Evolutionary conservation across 2,113 vertebrate species (phyloP).

Genomic region (Atlantisia rogersi): DNA sequence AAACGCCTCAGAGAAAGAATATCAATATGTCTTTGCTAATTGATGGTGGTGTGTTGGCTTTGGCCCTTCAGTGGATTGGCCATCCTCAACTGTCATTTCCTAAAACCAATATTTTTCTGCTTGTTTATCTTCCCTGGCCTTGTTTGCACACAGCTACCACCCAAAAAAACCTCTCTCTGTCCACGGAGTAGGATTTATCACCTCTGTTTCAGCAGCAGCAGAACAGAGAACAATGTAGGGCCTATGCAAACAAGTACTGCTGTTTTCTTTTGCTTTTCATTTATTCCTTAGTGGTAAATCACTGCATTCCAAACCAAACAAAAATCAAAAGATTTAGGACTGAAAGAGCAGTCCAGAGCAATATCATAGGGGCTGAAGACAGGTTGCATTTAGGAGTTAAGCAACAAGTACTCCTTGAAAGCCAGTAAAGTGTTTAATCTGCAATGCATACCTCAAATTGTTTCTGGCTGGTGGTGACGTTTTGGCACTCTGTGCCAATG

Average conservation of each 20-base stretch:
- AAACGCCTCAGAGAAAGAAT: not conserved
- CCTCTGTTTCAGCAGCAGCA: constrained; percentile 18
- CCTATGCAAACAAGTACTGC: constrained; percentile 6
- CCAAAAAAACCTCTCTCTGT: not conserved
- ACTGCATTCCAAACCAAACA: constrained; percentile 19
- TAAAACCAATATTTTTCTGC: not conserved
- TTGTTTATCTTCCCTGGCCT: constrained; percentile 10
- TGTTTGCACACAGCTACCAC: not conserved
- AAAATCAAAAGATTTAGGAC: not conserved
- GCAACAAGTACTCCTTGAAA: not conserved
- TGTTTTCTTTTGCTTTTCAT: constrained; percentile 35
- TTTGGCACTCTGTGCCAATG: not conserved
- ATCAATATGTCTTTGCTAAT: constrained; percentile 4
- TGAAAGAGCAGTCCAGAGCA: not conserved
- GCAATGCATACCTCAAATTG: not conserved
- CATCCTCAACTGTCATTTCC: not conserved
- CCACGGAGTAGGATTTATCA: not conserved
- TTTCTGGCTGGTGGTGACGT: not conserved
- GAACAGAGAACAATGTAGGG: constrained; percentile 1
- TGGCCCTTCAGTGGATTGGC: not conserved
- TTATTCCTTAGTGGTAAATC: constrained; percentile 9
- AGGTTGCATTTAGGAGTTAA: not conserved
- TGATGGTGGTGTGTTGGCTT: not conserved
- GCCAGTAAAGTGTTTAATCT: not conserved
- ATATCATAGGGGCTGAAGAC: not conserved